Evolutionary conservation across 2,113 vertebrate genomes (phyloP).

Genomic region (Zingel zingel): DNA sequence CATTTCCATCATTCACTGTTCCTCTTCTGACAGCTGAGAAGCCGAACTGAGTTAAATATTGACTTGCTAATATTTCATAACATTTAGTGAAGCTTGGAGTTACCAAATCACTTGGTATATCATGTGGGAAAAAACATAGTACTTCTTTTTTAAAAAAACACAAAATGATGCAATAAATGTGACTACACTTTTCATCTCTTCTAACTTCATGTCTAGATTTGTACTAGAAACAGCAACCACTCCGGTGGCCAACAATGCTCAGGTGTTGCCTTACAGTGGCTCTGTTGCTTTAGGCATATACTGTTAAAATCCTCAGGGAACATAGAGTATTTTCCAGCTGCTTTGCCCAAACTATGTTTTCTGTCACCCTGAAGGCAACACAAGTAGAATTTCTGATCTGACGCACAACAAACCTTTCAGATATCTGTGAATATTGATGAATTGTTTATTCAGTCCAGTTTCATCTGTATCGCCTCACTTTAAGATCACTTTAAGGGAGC

Average conservation of each 20-base stretch:
- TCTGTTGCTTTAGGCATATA: too few species aligned
- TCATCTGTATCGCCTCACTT: background rate
- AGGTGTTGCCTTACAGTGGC: background rate
- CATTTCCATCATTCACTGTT: background rate
- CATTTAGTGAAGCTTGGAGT: constrained; percentile 8
- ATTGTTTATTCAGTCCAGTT: background rate
- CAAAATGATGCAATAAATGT: constrained; percentile 16
- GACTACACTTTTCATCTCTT: background rate
- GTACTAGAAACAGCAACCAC: too few species aligned
- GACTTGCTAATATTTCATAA: constrained; percentile 32
- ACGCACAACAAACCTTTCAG: background rate
- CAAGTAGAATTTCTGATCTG: background rate
- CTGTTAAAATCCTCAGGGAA: background rate
- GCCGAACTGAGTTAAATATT: background rate
- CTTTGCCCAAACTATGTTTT: background rate
- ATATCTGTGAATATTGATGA: background rate
- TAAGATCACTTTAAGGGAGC: too few species aligned
- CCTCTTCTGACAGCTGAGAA: background rate
- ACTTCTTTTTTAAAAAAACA: constrained; percentile 15
- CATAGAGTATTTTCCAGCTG: too few species aligned
- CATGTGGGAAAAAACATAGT: constrained; percentile 11
- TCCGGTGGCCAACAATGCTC: too few species aligned
- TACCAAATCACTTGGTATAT: constrained; percentile 13
- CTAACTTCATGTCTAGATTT: too few species aligned
- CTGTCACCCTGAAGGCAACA: background rate